A percentile compares a stretch with the other conserved stretches of the same genome.
These are phyloP conservation scores for Amphilophus citrinellus DNA, from an alignment of 2,113 vertebrate species.

Conservation along the genomic window DNA sequence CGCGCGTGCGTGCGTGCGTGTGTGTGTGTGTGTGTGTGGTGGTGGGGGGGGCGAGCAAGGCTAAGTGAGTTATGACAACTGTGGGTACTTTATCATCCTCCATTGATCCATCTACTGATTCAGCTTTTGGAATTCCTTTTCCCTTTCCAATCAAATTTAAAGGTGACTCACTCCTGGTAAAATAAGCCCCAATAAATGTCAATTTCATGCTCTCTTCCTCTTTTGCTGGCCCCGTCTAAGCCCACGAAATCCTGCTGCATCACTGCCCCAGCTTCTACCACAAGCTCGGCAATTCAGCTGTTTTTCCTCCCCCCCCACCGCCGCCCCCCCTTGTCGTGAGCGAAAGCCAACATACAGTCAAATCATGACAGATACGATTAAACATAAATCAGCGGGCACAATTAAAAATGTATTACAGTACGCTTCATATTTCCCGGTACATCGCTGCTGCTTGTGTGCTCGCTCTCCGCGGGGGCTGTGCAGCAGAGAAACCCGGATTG, in stretches of 20 bases:
- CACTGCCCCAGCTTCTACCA: constrained; percentile 79
- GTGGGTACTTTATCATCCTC: constrained; percentile 59
- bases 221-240: constrained; percentile 63
- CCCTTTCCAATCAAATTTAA: constrained; percentile 43
- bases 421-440: not conserved
- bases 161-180: constrained; percentile 39
- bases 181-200: constrained; percentile 62
- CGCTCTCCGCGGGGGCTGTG: constrained; percentile 39
- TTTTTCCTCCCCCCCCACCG: constrained; percentile 27
- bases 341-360: constrained; percentile 37
- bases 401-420: constrained; percentile 15
- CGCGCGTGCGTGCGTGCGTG: too few relatives aligned
- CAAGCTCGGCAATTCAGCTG: constrained; percentile 71
- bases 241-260: constrained; percentile 85
- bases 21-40: too few relatives aligned
- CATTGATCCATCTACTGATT: constrained; percentile 54
- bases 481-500: constrained; percentile 50
- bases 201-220: constrained; percentile 61
- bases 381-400: constrained; percentile 26
- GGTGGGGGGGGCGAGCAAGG: constrained; percentile 4
- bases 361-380: constrained; percentile 29
- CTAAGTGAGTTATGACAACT: constrained; percentile 63
- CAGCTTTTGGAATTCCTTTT: constrained; percentile 29
- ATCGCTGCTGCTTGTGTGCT: constrained; percentile 13
- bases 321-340: constrained; percentile 20